These are phyloP conservation scores for Cantharis rufa DNA, from an alignment of 2,888 invertebrate species.

Conservation along the genomic window DNA sequence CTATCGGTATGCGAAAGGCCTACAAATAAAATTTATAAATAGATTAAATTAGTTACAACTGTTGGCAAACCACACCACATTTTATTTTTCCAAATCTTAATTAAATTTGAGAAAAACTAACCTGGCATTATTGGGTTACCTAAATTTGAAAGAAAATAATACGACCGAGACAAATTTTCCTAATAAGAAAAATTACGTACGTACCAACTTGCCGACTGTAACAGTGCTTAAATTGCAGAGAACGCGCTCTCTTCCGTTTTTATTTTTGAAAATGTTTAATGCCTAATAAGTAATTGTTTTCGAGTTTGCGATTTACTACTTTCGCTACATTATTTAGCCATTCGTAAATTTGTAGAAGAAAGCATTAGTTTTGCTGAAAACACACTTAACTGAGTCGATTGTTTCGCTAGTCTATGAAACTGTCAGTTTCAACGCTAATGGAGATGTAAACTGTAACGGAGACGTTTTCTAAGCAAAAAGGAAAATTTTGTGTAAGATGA, in stretches of 20 bases:
- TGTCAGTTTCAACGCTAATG: neutral
- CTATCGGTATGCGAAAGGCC: neutral
- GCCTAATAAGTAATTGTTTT: neutral
- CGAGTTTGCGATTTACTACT: neutral
- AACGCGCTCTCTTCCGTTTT: neutral
- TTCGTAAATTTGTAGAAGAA: neutral
- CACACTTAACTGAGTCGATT: neutral
- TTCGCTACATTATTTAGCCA: neutral
- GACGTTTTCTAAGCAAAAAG: neutral
- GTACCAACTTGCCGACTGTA: neutral
- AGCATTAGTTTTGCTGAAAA: neutral
- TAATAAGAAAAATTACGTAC: neutral
- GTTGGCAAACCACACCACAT: neutral
- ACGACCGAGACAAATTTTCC: neutral
- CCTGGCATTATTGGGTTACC: neutral
- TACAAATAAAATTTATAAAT: neutral
- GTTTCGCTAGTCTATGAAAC: neutral
- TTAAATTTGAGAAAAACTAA: neutral
- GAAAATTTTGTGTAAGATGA: neutral
- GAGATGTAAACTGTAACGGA: neutral
- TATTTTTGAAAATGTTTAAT: neutral
- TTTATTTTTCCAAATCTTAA: neutral
- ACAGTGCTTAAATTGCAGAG: neutral
- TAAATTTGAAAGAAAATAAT: neutral
- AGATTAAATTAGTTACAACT: neutral